Percentiles rank a stretch among this genome's conserved stretches.
Conservation (phyloP, 2,888 invertebrate species). For the Podotricha telesiphe region DNA sequence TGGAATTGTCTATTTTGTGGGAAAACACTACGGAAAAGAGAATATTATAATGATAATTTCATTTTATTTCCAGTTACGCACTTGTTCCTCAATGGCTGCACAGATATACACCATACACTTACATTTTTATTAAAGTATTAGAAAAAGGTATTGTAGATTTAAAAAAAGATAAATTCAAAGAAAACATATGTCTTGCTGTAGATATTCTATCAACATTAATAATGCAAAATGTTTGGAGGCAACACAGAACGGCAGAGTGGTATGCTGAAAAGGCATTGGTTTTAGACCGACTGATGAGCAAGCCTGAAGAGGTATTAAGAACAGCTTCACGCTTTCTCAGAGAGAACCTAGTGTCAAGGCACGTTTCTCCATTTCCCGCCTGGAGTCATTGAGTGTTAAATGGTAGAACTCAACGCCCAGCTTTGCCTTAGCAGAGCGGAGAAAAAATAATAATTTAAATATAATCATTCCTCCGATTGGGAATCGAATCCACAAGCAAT, state of each 20-base stretch:
- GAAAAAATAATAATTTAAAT: no score
- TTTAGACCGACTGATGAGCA: constrained; percentile 68
- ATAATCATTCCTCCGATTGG: no score
- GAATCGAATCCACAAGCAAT: no score
- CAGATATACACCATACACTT: constrained; percentile 83
- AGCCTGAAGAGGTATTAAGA: constrained; percentile 59
- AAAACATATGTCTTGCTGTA: constrained; percentile 68
- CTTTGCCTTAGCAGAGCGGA: no score
- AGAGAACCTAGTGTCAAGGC: no score
- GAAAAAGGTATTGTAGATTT: constrained; percentile 66
- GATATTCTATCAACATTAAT: constrained; percentile 79
- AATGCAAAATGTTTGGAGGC: constrained; percentile 71
- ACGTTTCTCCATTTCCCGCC: no score
- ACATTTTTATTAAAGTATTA: constrained; percentile 68
- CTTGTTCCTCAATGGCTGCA: constrained; percentile 80
- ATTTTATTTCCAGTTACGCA: constrained; percentile 56
- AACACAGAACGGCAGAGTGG: constrained; percentile 78
- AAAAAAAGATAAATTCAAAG: constrained; percentile 58
- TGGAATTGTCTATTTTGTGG: no score
- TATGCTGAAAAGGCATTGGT: constrained; percentile 86
- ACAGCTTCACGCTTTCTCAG: no score
- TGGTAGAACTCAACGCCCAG: no score
- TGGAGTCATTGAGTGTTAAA: no score
- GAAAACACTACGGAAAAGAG: no score
- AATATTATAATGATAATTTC: not conserved